phyloP scores from a whole-genome alignment of 2,113 vertebrate genomes.

The Cyprinus carpio region DNA sequence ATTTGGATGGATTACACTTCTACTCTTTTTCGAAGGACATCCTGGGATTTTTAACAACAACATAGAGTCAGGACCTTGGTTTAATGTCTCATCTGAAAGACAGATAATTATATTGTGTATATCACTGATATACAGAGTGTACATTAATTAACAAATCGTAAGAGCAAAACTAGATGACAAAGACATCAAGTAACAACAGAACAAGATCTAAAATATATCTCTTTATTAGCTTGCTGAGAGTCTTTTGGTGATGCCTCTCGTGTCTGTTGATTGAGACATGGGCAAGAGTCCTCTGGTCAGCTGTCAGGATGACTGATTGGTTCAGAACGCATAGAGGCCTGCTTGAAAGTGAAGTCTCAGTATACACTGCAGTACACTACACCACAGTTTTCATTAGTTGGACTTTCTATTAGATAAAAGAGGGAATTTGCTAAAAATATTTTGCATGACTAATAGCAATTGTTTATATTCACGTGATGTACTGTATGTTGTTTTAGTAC shows the following conservation, averaged over 20 bases:
- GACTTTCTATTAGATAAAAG: not conserved
- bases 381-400: not conserved
- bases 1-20: no score
- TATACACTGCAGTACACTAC: not conserved
- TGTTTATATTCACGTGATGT: not conserved
- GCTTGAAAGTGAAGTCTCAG: conserved; percentile 12
- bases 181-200: not conserved
- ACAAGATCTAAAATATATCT: not conserved
- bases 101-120: no score
- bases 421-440: not conserved
- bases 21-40: no score
- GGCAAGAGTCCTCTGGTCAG: conserved; percentile 35
- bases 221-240: conserved; percentile 20
- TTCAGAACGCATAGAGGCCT: conserved; percentile 25
- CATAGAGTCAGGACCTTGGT: no score
- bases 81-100: no score
- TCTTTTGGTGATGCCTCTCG: not conserved
- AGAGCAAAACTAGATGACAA: not conserved
- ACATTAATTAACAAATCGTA: not conserved
- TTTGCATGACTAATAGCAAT: not conserved
- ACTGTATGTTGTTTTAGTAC: not conserved
- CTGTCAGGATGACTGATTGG: conserved; percentile 48
- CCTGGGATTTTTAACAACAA: no score
- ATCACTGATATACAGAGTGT: not conserved
- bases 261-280: conserved; percentile 43